These are phyloP conservation scores for Hippoglossus hippoglossus DNA, from an alignment of 2,797 vertebrate genomes.

Conservation along the genomic window DNA sequence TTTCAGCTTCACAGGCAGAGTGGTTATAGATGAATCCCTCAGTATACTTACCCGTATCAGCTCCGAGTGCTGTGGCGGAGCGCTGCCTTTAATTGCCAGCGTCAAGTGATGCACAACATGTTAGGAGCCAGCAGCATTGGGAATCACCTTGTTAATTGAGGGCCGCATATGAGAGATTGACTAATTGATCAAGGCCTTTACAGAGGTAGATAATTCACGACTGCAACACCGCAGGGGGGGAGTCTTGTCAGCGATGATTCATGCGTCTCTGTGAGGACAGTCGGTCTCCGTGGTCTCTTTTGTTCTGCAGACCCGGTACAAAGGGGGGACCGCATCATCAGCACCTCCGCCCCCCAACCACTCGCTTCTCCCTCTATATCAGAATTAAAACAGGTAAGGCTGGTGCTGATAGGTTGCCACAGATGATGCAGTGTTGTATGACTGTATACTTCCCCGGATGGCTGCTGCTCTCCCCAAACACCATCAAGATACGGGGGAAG, in stretches of 20 bases:
- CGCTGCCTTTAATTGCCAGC: slow-evolving; percentile 73
- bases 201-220: slow-evolving; percentile 76
- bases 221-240: slow-evolving; percentile 65
- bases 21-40: slow-evolving; percentile 71
- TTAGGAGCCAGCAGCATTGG: slow-evolving; percentile 66
- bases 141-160: slow-evolving; percentile 81
- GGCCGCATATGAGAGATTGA: slow-evolving; percentile 81
- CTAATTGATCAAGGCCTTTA: slow-evolving; percentile 84
- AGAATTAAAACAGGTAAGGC: slow-evolving; percentile 81
- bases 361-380: slow-evolving; percentile 77
- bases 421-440: slow-evolving; percentile 82
- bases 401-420: slow-evolving; percentile 81
- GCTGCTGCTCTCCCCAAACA: slow-evolving; percentile 63
- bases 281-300: slow-evolving; percentile 78
- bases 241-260: slow-evolving; percentile 80
- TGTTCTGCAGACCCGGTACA: slow-evolving; percentile 63
- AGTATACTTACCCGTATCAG: slow-evolving; percentile 58
- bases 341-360: slow-evolving; percentile 55
- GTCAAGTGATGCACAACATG: slow-evolving; percentile 71
- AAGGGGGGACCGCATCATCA: slow-evolving; percentile 72
- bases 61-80: slow-evolving; percentile 48
- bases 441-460: slow-evolving; percentile 74
- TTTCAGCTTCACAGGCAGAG: slow-evolving; percentile 69
- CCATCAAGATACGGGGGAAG: slow-evolving; percentile 73
- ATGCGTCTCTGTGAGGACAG: slow-evolving; percentile 71